These are phyloP conservation scores for Onychomys torridus DNA, from an alignment of 2,797 vertebrate genomes.

Conservation along the genomic window DNA sequence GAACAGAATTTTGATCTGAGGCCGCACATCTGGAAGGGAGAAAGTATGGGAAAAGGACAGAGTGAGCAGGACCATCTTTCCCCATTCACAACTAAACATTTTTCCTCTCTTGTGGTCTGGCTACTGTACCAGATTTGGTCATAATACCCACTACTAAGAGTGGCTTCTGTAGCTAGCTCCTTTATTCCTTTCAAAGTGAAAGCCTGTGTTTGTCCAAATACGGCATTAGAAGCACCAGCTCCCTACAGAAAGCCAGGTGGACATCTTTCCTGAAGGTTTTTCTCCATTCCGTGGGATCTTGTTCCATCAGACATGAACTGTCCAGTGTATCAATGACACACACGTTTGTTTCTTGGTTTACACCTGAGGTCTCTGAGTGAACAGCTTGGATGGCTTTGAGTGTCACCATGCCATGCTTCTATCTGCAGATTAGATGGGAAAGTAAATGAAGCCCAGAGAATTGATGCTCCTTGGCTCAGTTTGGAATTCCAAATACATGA, in stretches of 20 bases:
- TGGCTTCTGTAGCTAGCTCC: conserved; percentile 2
- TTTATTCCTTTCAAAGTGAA: neutral
- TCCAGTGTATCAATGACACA: conserved; percentile 22
- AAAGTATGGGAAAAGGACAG: conserved; percentile 23
- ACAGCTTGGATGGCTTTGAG: conserved; percentile 51
- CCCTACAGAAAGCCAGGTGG: neutral
- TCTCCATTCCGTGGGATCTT: conserved; percentile 18
- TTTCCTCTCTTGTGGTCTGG: conserved; percentile 68
- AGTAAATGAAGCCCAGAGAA: neutral
- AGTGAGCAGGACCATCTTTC: conserved; percentile 44
- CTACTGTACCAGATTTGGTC: conserved; percentile 30
- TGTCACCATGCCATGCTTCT: neutral
- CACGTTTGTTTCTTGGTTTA: conserved; percentile 46
- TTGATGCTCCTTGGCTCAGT: neutral
- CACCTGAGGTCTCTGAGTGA: conserved; percentile 67
- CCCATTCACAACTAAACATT: neutral
- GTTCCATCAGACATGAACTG: neutral
- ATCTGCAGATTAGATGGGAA: neutral
- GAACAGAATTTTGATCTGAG: conserved; percentile 71
- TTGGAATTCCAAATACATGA: conserved; percentile 4
- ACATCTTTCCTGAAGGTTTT: neutral
- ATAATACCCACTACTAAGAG: conserved; percentile 53
- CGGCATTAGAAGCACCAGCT: neutral
- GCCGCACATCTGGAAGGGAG: neutral
- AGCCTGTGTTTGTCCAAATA: neutral